phyloP scores from a whole-genome alignment of 2,113 vertebrate genomes.

The Notechis scutatus region DNA sequence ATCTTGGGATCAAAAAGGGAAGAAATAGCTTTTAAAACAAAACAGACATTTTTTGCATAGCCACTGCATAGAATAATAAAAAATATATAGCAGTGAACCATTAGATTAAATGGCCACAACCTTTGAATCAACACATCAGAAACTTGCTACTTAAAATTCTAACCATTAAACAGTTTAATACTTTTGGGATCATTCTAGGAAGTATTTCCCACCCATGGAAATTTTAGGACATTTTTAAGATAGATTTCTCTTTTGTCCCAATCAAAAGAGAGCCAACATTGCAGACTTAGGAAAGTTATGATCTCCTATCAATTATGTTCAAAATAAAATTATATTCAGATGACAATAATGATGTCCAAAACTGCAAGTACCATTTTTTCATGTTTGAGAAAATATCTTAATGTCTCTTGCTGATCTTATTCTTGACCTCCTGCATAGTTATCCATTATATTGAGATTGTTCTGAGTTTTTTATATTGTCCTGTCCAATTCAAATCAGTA shows the following conservation, averaged over 20 bases:
- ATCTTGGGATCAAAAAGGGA: background rate
- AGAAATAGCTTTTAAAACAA: background rate
- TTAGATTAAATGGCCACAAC: background rate
- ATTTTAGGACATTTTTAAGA: background rate
- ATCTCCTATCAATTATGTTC: background rate
- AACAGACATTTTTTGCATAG: background rate
- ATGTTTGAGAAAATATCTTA: background rate
- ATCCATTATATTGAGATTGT: background rate
- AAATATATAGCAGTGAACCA: background rate
- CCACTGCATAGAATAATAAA: too few species aligned
- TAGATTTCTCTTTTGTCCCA: too few species aligned
- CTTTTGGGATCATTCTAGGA: too few species aligned
- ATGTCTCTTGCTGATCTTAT: slow-evolving; percentile 3
- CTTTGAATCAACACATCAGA: background rate
- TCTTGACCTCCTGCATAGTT: background rate
- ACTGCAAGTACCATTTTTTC: background rate
- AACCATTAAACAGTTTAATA: background rate
- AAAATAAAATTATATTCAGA: background rate
- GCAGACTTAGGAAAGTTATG: background rate
- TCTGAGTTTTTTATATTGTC: background rate
- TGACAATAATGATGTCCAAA: background rate
- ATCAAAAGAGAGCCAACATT: background rate
- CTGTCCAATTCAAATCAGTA: background rate
- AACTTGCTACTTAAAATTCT: background rate
- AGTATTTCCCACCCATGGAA: background rate